These are phyloP conservation scores for Rhombomys opimus DNA, from an alignment of 2,113 vertebrate genomes.

Conservation along the genomic window DNA sequence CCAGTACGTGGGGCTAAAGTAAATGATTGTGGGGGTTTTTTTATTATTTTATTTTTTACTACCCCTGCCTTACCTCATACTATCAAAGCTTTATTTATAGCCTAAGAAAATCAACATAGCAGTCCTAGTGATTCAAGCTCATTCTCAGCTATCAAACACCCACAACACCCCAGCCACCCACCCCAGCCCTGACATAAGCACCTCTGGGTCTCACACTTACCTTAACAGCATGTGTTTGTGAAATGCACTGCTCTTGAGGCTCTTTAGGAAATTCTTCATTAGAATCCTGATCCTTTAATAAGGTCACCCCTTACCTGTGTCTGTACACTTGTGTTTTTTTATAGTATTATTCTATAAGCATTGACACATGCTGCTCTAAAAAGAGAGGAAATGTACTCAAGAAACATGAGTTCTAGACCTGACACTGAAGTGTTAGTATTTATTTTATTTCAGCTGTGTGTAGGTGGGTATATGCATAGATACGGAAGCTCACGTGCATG, in stretches of 20 bases:
- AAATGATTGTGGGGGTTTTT: not conserved
- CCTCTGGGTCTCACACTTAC: not conserved
- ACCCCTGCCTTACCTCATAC: not conserved
- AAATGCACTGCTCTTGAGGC: not conserved
- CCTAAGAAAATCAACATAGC: not conserved
- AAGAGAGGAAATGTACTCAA: not conserved
- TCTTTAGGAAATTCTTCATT: not conserved
- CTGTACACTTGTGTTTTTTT: not conserved
- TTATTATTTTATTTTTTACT: not conserved
- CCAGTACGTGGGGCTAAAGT: not conserved
- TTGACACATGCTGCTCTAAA: not conserved
- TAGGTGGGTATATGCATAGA: not conserved
- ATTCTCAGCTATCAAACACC: not conserved
- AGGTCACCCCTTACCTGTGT: not conserved
- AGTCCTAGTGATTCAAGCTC: not conserved
- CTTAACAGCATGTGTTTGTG: not conserved
- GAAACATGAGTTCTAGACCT: not conserved
- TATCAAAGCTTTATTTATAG: conserved; percentile 9
- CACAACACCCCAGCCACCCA: not conserved
- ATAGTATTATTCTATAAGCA: not conserved
- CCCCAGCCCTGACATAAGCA: not conserved
- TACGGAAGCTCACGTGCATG: not conserved
- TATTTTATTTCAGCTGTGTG: not conserved
- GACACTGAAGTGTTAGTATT: not conserved
- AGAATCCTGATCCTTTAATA: conserved; percentile 13